Evolutionary conservation across 23 tunicate species (phyloP).

Genomic region (Styela clava): DNA sequence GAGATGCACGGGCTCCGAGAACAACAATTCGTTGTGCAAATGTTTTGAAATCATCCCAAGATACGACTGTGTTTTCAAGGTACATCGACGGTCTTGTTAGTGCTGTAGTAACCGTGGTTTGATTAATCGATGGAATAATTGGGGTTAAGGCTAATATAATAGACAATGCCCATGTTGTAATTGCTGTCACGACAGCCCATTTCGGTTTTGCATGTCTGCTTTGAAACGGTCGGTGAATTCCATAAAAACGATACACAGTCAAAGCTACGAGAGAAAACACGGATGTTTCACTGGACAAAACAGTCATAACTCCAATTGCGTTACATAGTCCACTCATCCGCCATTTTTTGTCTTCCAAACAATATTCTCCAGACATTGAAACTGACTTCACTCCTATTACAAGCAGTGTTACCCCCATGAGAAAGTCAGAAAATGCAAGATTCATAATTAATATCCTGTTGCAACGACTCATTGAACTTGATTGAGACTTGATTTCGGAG

Average conservation of each 20-base stretch:
- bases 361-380: slow-evolving; percentile 27
- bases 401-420: slow-evolving; percentile 48
- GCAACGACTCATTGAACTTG: slow-evolving; percentile 1
- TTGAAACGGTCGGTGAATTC: slow-evolving; percentile 17
- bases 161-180: slow-evolving; percentile 25
- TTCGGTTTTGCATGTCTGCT: slow-evolving; percentile 13
- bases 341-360: slow-evolving; percentile 36
- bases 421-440: slow-evolving; percentile 50
- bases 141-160: slow-evolving; percentile 21
- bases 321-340: slow-evolving; percentile 27
- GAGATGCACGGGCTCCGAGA: neutral
- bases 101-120: slow-evolving; percentile 21
- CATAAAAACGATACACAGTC: slow-evolving; percentile 34
- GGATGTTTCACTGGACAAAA: slow-evolving; percentile 49
- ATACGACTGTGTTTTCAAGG: slow-evolving; percentile 21
- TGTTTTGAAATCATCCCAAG: slow-evolving; percentile 11
- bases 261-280: slow-evolving; percentile 43
- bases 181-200: neutral
- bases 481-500: neutral
- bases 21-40: slow-evolving; percentile 22
- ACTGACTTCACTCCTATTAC: slow-evolving; percentile 30
- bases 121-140: slow-evolving; percentile 5
- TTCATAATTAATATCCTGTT: slow-evolving; percentile 39
- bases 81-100: slow-evolving; percentile 2
- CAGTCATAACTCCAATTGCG: slow-evolving; percentile 34